These are phyloP conservation scores for Budorcas taxicolor DNA, from an alignment of 2,113 vertebrate species.

Conservation along the genomic window DNA sequence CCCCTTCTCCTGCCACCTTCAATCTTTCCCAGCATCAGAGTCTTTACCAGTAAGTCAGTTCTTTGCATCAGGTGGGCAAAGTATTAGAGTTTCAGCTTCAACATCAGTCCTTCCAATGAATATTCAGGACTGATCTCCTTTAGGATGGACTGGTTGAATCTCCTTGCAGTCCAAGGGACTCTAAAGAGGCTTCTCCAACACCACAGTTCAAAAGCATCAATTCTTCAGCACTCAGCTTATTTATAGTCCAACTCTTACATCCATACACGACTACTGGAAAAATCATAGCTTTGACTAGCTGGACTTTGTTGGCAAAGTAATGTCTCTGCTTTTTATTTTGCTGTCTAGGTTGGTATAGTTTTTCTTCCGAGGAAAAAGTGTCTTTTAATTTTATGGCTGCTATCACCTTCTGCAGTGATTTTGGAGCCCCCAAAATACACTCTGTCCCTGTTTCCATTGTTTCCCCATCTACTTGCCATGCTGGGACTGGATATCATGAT, in stretches of 20 bases:
- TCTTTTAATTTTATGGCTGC: neutral
- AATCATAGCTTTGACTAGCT: neutral
- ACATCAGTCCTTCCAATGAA: neutral
- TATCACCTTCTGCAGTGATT: neutral
- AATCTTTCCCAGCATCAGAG: neutral
- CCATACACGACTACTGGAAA: neutral
- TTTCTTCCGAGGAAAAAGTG: neutral
- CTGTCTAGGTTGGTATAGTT: neutral
- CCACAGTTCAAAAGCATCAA: neutral
- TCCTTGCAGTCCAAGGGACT: neutral
- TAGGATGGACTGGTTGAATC: neutral
- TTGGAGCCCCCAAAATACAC: neutral
- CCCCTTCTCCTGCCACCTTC: neutral
- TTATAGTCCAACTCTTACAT: neutral
- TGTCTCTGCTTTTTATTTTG: neutral
- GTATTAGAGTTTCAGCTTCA: neutral
- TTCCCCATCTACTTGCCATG: neutral
- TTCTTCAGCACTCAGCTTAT: neutral
- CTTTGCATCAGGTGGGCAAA: neutral
- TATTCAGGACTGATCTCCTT: neutral
- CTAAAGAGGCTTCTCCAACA: neutral
- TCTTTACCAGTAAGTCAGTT: neutral
- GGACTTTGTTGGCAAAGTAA: neutral
- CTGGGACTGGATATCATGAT: neutral
- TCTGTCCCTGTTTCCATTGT: neutral